Evolutionary conservation across 1,140 invertebrate genomes (phyloP).

Genomic region (Colletes gigas): DNA sequence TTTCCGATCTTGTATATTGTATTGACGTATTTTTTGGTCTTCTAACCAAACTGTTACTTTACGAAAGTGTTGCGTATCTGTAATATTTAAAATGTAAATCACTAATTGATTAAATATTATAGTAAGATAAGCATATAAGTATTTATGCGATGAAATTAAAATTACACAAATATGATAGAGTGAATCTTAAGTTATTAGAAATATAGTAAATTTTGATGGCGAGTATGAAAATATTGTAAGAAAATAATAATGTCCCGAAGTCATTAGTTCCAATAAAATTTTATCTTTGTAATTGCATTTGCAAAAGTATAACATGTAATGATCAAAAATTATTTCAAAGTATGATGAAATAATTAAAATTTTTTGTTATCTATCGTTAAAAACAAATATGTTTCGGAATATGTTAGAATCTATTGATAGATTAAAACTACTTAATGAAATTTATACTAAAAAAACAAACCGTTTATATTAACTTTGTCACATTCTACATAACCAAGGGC

Average conservation of each 20-base stretch:
- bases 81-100: conserved; percentile 53
- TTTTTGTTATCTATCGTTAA: too few relatives aligned
- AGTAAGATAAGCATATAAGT: too few relatives aligned
- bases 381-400: neutral
- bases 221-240: too few relatives aligned
- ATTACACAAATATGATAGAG: neutral
- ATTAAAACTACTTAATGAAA: conserved; percentile 51
- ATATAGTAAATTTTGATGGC: neutral
- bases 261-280: too few relatives aligned
- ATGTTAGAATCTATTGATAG: neutral
- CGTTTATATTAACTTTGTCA: conserved; percentile 85
- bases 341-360: too few relatives aligned
- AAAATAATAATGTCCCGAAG: too few relatives aligned
- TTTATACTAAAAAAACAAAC: conserved; percentile 24
- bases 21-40: conserved; percentile 95
- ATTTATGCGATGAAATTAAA: too few relatives aligned
- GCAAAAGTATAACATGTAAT: too few relatives aligned
- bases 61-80: conserved; percentile 90
- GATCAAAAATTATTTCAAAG: too few relatives aligned
- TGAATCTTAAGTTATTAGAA: neutral
- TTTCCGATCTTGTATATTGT: conserved; percentile 91
- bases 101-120: neutral
- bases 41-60: conserved; percentile 94
- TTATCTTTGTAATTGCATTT: too few relatives aligned
- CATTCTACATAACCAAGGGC: conserved; percentile 89